A percentile compares a stretch with the other conserved stretches of the same genome.
Evolutionary conservation across 1,140 invertebrate species (phyloP).

Genomic region (Lysiphlebus fabarum): DNA sequence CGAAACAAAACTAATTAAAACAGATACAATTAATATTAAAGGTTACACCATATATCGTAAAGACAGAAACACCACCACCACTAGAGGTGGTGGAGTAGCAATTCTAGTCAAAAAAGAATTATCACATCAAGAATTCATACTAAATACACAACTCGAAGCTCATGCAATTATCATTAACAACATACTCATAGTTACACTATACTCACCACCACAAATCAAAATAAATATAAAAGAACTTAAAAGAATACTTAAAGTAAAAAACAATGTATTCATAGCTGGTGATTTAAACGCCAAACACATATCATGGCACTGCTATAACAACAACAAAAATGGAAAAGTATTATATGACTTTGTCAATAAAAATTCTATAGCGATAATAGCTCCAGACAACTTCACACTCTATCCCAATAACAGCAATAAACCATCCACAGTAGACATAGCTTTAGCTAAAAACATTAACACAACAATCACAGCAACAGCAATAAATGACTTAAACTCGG

Average conservation of each 20-base stretch:
- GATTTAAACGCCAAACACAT: conserved; percentile 1
- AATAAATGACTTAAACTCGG: conserved; percentile 9
- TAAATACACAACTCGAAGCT: neutral
- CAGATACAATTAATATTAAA: too few species aligned
- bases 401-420: neutral
- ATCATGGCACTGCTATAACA: neutral
- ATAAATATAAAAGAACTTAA: neutral
- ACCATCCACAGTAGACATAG: neutral
- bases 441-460: neutral
- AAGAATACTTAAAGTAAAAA: neutral
- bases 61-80: too few species aligned
- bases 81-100: neutral
- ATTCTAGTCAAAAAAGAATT: neutral
- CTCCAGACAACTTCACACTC: neutral
- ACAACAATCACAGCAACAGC: neutral
- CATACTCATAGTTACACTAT: neutral
- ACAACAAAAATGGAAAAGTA: neutral
- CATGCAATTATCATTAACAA: neutral
- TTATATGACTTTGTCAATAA: neutral
- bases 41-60: too few species aligned
- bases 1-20: too few species aligned
- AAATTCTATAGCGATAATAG: neutral
- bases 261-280: neutral
- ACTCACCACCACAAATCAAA: neutral
- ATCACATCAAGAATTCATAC: neutral